phyloP scores from a whole-genome alignment of 2,888 invertebrate genomes.

The Nephrotoma appendiculata region DNA sequence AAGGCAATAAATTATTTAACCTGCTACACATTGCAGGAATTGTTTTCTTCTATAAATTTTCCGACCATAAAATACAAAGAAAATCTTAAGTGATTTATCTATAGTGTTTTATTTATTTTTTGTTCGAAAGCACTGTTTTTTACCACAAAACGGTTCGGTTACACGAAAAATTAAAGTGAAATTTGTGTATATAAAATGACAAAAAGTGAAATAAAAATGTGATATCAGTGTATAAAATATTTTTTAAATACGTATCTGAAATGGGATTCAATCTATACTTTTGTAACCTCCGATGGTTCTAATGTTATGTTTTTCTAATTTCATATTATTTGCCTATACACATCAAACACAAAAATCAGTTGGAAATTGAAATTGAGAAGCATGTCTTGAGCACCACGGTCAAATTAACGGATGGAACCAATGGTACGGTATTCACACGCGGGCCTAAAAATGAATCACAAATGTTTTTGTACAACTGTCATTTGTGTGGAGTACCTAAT shows the following conservation, averaged over 20 bases:
- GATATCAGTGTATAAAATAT: neutral
- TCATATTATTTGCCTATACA: neutral
- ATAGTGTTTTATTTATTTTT: neutral
- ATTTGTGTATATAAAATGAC: neutral
- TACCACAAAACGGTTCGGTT: neutral
- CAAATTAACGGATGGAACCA: slow-evolving; percentile 32
- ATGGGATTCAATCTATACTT: neutral
- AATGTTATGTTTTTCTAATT: neutral
- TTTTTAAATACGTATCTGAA: neutral
- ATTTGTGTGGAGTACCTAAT: slow-evolving; percentile 34
- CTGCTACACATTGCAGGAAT: neutral
- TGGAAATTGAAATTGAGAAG: slow-evolving; percentile 15
- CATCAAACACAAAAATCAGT: slow-evolving; percentile 6
- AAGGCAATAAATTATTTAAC: neutral
- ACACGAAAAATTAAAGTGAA: neutral
- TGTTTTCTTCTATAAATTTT: neutral
- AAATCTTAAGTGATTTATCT: neutral
- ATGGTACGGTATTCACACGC: slow-evolving; percentile 35
- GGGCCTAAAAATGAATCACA: slow-evolving; percentile 33
- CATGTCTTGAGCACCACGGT: slow-evolving; percentile 15
- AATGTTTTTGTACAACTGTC: slow-evolving; percentile 37
- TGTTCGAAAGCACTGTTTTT: neutral
- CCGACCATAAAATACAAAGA: neutral
- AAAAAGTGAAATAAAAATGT: neutral
- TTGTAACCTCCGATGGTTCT: neutral